Evolutionary conservation across 1,140 invertebrate genomes (phyloP), one percentile per base, ranked within the genome.

Genomic region (Panonychus citri): DNA sequence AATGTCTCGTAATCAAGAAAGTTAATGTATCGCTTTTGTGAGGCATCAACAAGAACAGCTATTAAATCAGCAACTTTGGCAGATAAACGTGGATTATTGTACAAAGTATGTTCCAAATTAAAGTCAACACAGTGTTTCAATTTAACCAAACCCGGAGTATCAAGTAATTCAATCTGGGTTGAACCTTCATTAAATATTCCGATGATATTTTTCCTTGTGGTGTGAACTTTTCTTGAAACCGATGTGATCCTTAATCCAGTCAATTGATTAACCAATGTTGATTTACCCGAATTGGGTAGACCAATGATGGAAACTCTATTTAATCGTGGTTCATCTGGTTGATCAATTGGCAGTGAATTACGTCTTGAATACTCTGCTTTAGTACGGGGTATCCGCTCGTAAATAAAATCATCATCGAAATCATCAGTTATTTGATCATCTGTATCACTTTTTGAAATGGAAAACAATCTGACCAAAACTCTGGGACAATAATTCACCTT

Each of bases 221-320:
- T 94, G 64, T 96, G 88, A 19, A 86, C 80, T 72, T 89, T 91
- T 26, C 74, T 77, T 1, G 89, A 94, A 13, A 82, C 77, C 30
- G 86, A 77, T 68, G 85, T 87, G 54, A 91, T 75, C 83, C 88
- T 62, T 21, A 52, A 30, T 34, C 79, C 75, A 40, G 84, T 73
- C 26, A 95, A 73, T 64, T 77, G 73, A 74, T 96, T 96, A 34
- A 90, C 81, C 3, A 96, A 71, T 1, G 89, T 93, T 70, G 88
- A 94, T 70, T 96, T 96, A 43, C 90, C 90, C 57, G 78, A 78
- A 75, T 95, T 95, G 21, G 90, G 89, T 17, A 80, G 70, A 12
- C 90, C 90, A 59, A 96, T 75, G 28, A 96, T 78, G 7, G 87
- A 83, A 28, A 94, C 79, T 71, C 81, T 81, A 12, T 94, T 69